Evolutionary conservation across 2,888 invertebrate genomes (phyloP).

Genomic region (Cephonodes hylas): DNA sequence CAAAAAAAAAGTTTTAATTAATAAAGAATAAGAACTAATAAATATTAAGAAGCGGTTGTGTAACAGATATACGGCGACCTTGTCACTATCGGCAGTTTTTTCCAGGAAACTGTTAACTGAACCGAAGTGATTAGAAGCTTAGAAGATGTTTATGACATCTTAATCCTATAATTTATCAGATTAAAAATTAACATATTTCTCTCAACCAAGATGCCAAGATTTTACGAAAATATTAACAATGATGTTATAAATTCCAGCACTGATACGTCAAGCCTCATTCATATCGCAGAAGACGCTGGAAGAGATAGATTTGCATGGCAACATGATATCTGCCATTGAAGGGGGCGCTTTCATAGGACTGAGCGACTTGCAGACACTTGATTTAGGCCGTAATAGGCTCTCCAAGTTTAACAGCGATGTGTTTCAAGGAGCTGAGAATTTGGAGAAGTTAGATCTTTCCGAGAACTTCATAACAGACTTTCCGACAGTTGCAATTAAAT

Average conservation of each 20-base stretch:
- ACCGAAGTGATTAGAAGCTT: no score
- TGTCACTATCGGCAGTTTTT: no score
- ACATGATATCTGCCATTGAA: slow-evolving; percentile 88
- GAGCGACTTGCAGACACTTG: slow-evolving; percentile 84
- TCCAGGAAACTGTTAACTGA: no score
- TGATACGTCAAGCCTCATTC: slow-evolving; percentile 86
- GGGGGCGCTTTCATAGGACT: slow-evolving; percentile 88
- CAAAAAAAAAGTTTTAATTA: no score
- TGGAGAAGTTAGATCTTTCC: slow-evolving; percentile 91
- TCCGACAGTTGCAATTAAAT: slow-evolving; percentile 88
- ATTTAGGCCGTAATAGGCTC: slow-evolving; percentile 89
- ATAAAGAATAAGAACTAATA: no score
- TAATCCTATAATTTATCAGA: no score
- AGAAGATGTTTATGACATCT: no score
- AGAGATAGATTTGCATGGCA: slow-evolving; percentile 89
- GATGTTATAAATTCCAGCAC: slow-evolving; percentile 74
- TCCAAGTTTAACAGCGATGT: slow-evolving; percentile 91
- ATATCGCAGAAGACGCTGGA: slow-evolving; percentile 85
- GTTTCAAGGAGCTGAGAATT: slow-evolving; percentile 87
- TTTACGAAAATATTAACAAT: not conserved
- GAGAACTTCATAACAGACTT: slow-evolving; percentile 92
- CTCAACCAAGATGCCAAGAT: not conserved
- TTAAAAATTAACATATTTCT: no score
- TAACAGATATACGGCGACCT: no score
- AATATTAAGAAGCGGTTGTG: no score